A percentile compares a stretch with the other conserved stretches of the same genome.
These are phyloP conservation scores for Stichodactyla helianthus DNA, from an alignment of 64 coral and sea anemone species.

Conservation along the genomic window DNA sequence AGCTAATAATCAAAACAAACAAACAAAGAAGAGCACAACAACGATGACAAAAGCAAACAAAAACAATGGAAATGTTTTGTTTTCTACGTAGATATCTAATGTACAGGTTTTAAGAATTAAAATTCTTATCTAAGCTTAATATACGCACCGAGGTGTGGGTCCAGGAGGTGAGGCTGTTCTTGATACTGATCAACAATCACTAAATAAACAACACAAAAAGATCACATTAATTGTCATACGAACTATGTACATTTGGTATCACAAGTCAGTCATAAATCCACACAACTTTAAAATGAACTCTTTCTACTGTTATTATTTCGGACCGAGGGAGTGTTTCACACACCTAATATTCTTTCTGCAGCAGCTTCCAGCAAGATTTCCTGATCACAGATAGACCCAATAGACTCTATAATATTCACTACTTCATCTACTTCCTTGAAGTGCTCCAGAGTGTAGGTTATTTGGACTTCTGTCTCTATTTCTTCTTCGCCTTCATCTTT, in stretches of 20 bases:
- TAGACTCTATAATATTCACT: slow-evolving; percentile 49
- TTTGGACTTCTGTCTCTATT: neutral
- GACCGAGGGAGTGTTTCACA: neutral
- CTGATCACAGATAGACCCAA: slow-evolving; percentile 68
- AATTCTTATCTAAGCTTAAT: neutral
- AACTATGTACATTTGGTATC: neutral
- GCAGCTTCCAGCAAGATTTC: slow-evolving; percentile 77
- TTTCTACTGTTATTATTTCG: neutral
- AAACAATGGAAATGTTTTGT: too few species aligned
- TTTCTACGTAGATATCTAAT: neutral
- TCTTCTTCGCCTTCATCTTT: slow-evolving; percentile 6
- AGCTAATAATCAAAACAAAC: too few species aligned
- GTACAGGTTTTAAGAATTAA: neutral
- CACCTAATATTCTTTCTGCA: slow-evolving; percentile 67
- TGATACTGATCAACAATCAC: slow-evolving; percentile 94
- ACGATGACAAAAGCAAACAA: too few species aligned
- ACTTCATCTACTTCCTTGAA: slow-evolving; percentile 79
- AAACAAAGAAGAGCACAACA: too few species aligned
- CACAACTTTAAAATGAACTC: too few species aligned
- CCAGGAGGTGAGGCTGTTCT: slow-evolving; percentile 90
- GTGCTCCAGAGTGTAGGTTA: slow-evolving; percentile 53
- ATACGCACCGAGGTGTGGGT: slow-evolving; percentile 79
- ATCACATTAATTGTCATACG: neutral
- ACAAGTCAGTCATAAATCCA: too few species aligned
- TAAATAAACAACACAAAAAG: slow-evolving; percentile 24